A percentile compares a stretch with the other conserved stretches of the same genome.
Conservation (phyloP, 2,797 vertebrate species). For the Acanthurus tractus region DNA sequence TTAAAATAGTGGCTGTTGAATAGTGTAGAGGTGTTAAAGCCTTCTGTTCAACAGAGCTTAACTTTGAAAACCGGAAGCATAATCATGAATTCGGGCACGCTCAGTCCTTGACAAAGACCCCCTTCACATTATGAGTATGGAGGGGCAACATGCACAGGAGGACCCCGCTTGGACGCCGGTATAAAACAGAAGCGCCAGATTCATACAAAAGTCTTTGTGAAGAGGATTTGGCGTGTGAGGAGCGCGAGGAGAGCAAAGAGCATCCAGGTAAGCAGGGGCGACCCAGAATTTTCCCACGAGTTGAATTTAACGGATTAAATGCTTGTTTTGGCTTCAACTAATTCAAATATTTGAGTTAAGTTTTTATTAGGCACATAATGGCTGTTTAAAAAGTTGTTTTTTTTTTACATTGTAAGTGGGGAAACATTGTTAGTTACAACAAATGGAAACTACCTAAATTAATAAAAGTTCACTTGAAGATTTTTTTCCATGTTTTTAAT, state of each 20-base stretch:
- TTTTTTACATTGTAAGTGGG: too few species aligned
- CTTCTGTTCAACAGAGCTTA: not conserved
- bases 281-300: slow-evolving; percentile 4
- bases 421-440: too few species aligned
- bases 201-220: slow-evolving; percentile 65
- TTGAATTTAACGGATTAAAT: not conserved
- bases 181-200: slow-evolving; percentile 76
- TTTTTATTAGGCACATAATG: not conserved
- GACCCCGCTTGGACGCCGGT: slow-evolving; percentile 58
- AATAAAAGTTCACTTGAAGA: too few species aligned
- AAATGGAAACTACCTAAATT: too few species aligned
- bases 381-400: not conserved
- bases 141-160: slow-evolving; percentile 26
- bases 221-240: slow-evolving; percentile 55
- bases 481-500: too few species aligned
- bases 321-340: not conserved
- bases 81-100: rapidly evolving
- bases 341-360: not conserved
- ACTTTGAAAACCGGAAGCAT: slow-evolving; percentile 51
- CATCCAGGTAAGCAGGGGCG: slow-evolving; percentile 64
- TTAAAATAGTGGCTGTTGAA: not conserved
- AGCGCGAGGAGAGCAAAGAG: slow-evolving; percentile 41
- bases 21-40: too few species aligned
- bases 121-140: not conserved
- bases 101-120: not conserved